Percentiles rank a stretch among this genome's conserved stretches.
Conservation (phyloP, 2,797 vertebrate species). For the Triplophysa yarkandensis region DNA sequence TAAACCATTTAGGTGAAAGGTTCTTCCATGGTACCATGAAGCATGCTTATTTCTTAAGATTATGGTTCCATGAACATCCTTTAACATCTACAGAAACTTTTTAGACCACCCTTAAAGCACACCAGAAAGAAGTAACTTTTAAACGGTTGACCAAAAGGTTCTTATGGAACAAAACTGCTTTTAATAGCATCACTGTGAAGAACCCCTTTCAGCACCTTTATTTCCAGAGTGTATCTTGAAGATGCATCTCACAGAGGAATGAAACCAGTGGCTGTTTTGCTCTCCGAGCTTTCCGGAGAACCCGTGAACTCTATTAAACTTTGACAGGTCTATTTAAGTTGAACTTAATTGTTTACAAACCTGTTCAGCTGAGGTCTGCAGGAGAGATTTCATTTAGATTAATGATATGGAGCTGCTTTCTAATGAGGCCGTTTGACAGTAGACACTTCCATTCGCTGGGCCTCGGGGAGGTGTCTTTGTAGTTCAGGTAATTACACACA, state of each 20-base stretch:
- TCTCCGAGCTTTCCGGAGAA: constrained; percentile 5
- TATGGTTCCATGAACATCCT: too few relatives aligned
- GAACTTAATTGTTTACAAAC: constrained; percentile 49
- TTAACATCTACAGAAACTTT: too few relatives aligned
- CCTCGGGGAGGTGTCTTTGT: constrained; percentile 55
- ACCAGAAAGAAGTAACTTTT: too few relatives aligned
- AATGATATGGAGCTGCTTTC: constrained; percentile 57
- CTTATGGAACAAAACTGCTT: too few relatives aligned
- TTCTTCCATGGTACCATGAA: too few relatives aligned
- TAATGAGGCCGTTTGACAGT: constrained; percentile 57
- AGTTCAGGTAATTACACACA: constrained; percentile 61
- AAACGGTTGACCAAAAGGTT: too few relatives aligned
- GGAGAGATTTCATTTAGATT: constrained; percentile 55
- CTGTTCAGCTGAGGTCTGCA: constrained; percentile 40
- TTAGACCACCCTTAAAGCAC: too few relatives aligned
- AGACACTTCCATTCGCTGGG: constrained; percentile 40
- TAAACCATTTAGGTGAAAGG: too few relatives aligned
- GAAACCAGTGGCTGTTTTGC: constrained; percentile 10
- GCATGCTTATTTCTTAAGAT: too few relatives aligned
- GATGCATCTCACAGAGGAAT: not conserved
- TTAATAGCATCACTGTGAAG: too few relatives aligned
- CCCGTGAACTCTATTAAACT: constrained; percentile 30
- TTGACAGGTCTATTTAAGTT: constrained; percentile 42
- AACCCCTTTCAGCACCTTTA: too few relatives aligned
- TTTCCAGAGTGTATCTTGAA: not conserved